phyloP scores from a whole-genome alignment of 2,113 vertebrate species.

The Chiloscyllium plagiosum region DNA sequence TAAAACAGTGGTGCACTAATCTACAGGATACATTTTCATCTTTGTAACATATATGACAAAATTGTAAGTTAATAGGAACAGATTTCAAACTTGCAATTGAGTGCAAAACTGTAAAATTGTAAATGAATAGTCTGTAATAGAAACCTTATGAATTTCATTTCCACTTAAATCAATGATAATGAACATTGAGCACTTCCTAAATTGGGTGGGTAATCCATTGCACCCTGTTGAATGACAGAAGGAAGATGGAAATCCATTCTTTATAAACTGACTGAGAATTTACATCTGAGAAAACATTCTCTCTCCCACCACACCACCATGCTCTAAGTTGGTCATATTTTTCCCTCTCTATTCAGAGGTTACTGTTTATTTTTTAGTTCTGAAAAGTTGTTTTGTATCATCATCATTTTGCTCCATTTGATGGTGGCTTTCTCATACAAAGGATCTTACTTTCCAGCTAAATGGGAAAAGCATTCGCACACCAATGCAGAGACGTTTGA shows the following conservation, averaged over 20 bases:
- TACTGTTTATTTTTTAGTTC: background rate
- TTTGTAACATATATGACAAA: background rate
- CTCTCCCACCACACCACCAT: background rate
- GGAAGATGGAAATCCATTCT: background rate
- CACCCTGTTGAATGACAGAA: background rate
- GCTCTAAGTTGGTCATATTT: background rate
- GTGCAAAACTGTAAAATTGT: background rate
- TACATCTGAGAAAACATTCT: background rate
- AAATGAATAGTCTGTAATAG: background rate
- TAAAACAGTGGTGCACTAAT: background rate
- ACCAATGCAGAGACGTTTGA: constrained; percentile 52
- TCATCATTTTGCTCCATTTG: background rate
- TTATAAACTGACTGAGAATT: background rate
- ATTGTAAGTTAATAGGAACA: background rate
- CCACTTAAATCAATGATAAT: background rate
- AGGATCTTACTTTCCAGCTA: constrained; percentile 42
- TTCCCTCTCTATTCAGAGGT: background rate
- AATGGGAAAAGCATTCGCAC: constrained; percentile 53
- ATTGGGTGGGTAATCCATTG: background rate
- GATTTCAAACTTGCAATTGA: background rate
- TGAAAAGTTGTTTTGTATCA: background rate
- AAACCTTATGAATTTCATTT: background rate
- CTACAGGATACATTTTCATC: background rate
- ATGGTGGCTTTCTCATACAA: background rate
- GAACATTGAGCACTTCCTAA: background rate